Conservation (phyloP, 2,888 invertebrate genomes). For the Eupithecia subumbrata region DNA sequence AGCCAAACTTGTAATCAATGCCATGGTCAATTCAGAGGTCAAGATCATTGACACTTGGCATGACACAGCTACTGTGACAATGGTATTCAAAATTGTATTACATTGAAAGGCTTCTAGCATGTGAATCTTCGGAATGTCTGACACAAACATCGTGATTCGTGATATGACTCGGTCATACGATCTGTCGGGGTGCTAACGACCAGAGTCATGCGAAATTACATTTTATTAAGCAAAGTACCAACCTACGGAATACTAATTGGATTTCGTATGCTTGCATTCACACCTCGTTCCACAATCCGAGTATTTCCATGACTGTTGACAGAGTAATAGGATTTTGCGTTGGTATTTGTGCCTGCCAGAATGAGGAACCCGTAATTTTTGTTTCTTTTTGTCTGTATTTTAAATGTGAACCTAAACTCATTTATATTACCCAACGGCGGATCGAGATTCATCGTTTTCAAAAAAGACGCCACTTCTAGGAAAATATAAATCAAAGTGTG, state of each 20-base stretch:
- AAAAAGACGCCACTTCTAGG: background rate
- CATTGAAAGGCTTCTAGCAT: conserved; percentile 15
- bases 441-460: background rate
- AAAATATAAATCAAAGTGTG: background rate
- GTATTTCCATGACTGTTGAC: conserved; percentile 24
- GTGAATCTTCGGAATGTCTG: conserved; percentile 23
- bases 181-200: conserved; percentile 26
- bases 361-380: background rate
- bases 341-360: conserved; percentile 4
- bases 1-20: conserved; percentile 21
- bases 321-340: conserved; percentile 35
- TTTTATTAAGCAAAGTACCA: conserved; percentile 31
- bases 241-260: conserved; percentile 66
- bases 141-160: conserved; percentile 23
- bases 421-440: background rate
- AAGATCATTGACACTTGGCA: conserved; percentile 14
- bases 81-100: conserved; percentile 4
- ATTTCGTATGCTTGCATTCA: conserved; percentile 42
- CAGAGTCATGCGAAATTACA: conserved; percentile 40
- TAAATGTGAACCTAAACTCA: background rate
- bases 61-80: conserved; percentile 8
- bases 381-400: background rate
- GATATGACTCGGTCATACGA: conserved; percentile 25
- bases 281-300: conserved; percentile 25
- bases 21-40: conserved; percentile 17